These are phyloP conservation scores for Notarius lentiginosus DNA, from an alignment of 2,113 vertebrate species.

Conservation along the genomic window DNA sequence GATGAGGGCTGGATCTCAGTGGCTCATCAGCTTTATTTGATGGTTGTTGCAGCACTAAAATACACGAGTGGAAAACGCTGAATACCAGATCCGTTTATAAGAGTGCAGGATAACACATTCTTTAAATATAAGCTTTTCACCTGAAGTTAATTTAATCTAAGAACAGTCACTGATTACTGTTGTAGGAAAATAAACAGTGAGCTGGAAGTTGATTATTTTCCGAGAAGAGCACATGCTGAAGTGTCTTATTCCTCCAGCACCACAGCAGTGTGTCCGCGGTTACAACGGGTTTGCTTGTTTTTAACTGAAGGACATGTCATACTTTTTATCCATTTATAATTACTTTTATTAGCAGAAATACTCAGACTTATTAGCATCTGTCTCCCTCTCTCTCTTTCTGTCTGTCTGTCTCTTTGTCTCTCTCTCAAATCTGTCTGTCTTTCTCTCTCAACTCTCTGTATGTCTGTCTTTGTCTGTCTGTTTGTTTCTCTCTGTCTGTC, in stretches of 20 bases:
- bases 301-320: no score
- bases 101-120: neutral
- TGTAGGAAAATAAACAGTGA: neutral
- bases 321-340: no score
- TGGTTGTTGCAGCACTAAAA: neutral
- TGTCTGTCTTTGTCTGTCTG: no score
- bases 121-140: neutral
- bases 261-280: neutral
- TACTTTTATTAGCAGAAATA: no score
- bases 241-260: neutral
- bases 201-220: neutral
- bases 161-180: neutral
- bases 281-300: no score
- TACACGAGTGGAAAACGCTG: neutral
- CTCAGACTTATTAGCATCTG: no score
- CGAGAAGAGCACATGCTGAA: neutral
- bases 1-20: neutral
- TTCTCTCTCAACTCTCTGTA: no score
- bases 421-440: no score
- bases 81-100: neutral
- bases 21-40: neutral
- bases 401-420: no score
- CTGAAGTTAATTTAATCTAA: neutral
- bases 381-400: no score
- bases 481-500: no score